Evolutionary conservation across 2,113 vertebrate species (phyloP).

Genomic region (Bos taurus): ARS-UCD2.0 NC_037357.1:46221001-46221500

Average conservation of each 20-base stretch:
- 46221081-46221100: background rate
- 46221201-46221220: background rate
- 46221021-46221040: background rate
- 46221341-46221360: background rate
- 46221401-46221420: slow-evolving; percentile 37
- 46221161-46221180: background rate
- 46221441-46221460: slow-evolving; percentile 42
- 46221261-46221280: background rate
- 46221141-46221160: background rate
- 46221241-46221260: background rate
- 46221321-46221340: background rate
- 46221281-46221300: background rate
- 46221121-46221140: background rate
- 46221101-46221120: background rate
- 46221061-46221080: background rate
- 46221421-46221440: slow-evolving; percentile 2
- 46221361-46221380: background rate
- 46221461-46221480: slow-evolving; percentile 25
- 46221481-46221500: slow-evolving; percentile 44
- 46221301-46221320: background rate
- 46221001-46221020: background rate
- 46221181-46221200: background rate
- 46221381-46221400: background rate
- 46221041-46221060: background rate
- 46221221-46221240: background rate